phyloP scores from a whole-genome alignment of 2,888 invertebrate species.

The Dasypolia templi region DNA sequence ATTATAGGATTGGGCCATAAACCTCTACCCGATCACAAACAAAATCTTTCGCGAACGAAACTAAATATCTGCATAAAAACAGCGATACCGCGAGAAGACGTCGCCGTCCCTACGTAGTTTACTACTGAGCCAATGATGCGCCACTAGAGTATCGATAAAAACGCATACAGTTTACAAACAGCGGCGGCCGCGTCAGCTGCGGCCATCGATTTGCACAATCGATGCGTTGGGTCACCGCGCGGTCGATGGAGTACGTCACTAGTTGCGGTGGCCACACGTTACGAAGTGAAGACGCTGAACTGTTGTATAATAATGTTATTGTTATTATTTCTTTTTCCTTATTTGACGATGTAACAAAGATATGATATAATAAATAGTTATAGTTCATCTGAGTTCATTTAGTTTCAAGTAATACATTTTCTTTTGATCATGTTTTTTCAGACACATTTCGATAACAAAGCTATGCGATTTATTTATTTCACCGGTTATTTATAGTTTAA shows the following conservation, averaged over 20 bases:
- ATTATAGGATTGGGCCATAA: background rate
- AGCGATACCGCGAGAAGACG: background rate
- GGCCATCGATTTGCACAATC: constrained; percentile 72
- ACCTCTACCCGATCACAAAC: background rate
- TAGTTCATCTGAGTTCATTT: background rate
- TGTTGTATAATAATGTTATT: background rate
- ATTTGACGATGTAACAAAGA: too few relatives aligned
- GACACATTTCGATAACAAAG: background rate
- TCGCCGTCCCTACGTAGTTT: background rate
- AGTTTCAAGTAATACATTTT: background rate
- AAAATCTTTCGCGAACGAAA: background rate
- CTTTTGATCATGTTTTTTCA: background rate
- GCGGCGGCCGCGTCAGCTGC: constrained; percentile 68
- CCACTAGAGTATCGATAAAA: constrained; percentile 61
- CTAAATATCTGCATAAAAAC: constrained; percentile 12
- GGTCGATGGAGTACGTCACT: constrained; percentile 78
- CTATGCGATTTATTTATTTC: background rate
- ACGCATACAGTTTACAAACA: constrained; percentile 69
- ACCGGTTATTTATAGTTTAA: too few relatives aligned
- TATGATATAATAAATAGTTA: background rate
- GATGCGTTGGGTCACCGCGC: constrained; percentile 67
- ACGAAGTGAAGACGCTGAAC: constrained; percentile 14
- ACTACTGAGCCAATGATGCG: constrained; percentile 46
- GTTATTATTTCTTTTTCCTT: too few relatives aligned
- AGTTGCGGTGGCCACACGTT: constrained; percentile 54